Evolutionary conservation across 92 coral and sea anemone genomes (phyloP).

Genomic region (Umimayanthus kanabou): DNA sequence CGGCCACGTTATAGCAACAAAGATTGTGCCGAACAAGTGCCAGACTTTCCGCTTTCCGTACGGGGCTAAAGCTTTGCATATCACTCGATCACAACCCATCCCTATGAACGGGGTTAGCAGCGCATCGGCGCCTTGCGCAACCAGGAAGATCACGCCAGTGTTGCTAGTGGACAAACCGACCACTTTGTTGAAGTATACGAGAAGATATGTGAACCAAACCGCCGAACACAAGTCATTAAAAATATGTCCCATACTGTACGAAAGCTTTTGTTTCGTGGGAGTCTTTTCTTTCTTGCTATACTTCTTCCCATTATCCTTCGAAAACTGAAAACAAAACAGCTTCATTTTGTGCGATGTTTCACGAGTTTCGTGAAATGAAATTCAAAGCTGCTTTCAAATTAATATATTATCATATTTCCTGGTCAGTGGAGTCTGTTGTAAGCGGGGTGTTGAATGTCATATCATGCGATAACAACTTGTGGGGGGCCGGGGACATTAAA

Average conservation of each 20-base stretch:
- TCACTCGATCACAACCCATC: conserved; percentile 62
- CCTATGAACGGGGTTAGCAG: conserved; percentile 81
- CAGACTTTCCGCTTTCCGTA: conserved; percentile 72
- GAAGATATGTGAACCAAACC: conserved; percentile 72
- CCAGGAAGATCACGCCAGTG: conserved; percentile 68
- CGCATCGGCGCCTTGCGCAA: conserved; percentile 76
- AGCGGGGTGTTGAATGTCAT: not conserved
- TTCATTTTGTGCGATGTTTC: conserved; percentile 1
- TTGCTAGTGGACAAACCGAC: conserved; percentile 70
- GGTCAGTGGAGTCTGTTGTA: not conserved
- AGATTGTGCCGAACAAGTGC: conserved; percentile 73
- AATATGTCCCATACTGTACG: conserved; percentile 73
- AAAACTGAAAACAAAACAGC: not conserved
- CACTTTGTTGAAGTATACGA: conserved; percentile 79
- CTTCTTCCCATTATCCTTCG: not conserved
- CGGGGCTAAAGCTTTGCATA: conserved; percentile 43
- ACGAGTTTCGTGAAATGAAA: not conserved
- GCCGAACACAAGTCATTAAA: conserved; percentile 81
- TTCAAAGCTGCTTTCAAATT: not conserved
- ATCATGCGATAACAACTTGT: not conserved
- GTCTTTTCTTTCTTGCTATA: conserved; percentile 16
- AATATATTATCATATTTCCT: not conserved
- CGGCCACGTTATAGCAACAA: conserved; percentile 74
- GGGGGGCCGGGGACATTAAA: not conserved
- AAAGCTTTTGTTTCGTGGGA: conserved; percentile 59